A percentile compares a stretch with the other conserved stretches of the same genome.
phyloP scores from a whole-genome alignment of 2,113 vertebrate genomes.

The Tachysurus vachellii region DNA sequence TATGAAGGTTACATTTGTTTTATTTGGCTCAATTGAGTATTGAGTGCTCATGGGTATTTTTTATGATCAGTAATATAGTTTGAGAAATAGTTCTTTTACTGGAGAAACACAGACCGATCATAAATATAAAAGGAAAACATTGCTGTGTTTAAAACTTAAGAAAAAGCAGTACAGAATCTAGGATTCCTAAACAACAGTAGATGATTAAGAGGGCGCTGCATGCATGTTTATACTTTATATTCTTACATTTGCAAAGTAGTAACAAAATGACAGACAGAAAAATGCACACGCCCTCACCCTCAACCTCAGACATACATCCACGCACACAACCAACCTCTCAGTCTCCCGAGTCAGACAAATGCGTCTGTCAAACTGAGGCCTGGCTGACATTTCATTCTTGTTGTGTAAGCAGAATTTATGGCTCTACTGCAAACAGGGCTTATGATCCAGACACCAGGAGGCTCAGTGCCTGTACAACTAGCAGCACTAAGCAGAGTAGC shows the following conservation, averaged over 20 bases:
- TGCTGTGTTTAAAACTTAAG: background rate
- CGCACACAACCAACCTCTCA: constrained; percentile 18
- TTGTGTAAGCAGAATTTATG: constrained; percentile 59
- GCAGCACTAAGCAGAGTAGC: constrained; percentile 43
- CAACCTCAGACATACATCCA: constrained; percentile 1
- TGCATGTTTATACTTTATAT: background rate
- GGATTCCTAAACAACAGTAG: background rate
- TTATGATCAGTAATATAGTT: background rate
- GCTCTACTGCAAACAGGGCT: constrained; percentile 53
- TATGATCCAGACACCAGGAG: constrained; percentile 48
- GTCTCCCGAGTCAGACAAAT: constrained; percentile 39
- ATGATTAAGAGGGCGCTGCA: background rate
- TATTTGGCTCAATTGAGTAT: background rate
- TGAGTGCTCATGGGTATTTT: background rate
- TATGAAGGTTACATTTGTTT: background rate
- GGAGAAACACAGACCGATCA: background rate
- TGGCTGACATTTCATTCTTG: constrained; percentile 55
- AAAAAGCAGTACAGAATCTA: background rate
- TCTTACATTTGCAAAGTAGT: background rate
- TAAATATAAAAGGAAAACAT: background rate
- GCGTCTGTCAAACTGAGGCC: constrained; percentile 49
- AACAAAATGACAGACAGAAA: background rate
- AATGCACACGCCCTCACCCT: background rate
- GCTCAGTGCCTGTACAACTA: constrained; percentile 54
- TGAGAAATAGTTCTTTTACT: background rate